Conservation (phyloP, 2,797 vertebrate genomes). For the Etheostoma perlongum region DNA sequence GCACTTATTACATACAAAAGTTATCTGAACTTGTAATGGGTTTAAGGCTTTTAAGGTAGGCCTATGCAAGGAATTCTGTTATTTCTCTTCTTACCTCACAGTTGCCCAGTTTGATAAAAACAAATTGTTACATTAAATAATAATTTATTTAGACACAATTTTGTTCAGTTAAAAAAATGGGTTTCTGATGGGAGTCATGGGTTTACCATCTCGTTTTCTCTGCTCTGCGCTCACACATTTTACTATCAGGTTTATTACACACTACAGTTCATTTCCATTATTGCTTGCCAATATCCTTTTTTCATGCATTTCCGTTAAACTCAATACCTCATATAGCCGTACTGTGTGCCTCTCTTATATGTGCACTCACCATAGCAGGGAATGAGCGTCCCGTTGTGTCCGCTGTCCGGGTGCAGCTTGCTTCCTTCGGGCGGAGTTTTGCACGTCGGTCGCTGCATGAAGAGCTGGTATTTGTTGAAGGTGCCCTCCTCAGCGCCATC, state of each 20-base stretch:
- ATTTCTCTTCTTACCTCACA: not conserved
- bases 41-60: not conserved
- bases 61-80: not conserved
- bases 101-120: not conserved
- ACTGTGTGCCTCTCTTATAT: not conserved
- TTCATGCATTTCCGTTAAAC: constrained; percentile 6
- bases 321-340: not conserved
- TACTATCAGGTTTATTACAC: constrained; percentile 16
- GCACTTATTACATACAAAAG: not conserved
- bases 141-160: not conserved
- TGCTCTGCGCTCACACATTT: constrained; percentile 11
- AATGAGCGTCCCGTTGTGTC: constrained; percentile 90
- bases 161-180: not conserved
- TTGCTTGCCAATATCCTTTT: constrained; percentile 3
- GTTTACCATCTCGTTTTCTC: constrained; percentile 5
- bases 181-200: not conserved
- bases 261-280: not conserved
- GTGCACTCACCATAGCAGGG: constrained; percentile 93
- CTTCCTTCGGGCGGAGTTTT: constrained; percentile 91
- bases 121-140: not conserved
- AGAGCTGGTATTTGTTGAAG: constrained; percentile 94
- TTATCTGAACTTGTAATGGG: not conserved
- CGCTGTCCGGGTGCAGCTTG: constrained; percentile 89
- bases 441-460: constrained; percentile 90
- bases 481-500: constrained; percentile 89